A percentile compares a stretch with the other conserved stretches of the same genome.
Conservation (phyloP, 2,888 invertebrate genomes). For the Philaethria dido region DNA sequence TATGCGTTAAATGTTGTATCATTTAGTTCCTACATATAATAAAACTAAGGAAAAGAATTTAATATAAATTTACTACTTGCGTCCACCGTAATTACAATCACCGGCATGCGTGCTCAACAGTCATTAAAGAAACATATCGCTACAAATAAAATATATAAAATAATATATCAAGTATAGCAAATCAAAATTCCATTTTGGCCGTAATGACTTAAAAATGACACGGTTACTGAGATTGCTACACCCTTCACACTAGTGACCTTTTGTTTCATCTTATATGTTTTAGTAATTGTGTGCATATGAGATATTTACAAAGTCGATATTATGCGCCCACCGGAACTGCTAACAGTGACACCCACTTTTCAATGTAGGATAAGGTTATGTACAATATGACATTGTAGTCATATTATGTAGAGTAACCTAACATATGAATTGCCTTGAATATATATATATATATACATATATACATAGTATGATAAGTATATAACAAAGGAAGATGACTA, state of each 20-base stretch:
- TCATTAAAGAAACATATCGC: constrained; percentile 7
- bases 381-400: constrained; percentile 60
- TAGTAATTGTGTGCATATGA: constrained; percentile 70
- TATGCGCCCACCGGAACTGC: constrained; percentile 71
- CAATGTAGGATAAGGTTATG: constrained; percentile 68
- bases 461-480: neutral
- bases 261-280: constrained; percentile 33
- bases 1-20: neutral
- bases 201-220: constrained; percentile 16
- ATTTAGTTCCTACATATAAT: neutral
- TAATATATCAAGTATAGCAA: neutral
- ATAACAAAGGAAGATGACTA: too few species aligned
- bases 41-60: neutral
- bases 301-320: constrained; percentile 52
- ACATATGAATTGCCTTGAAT: constrained; percentile 4
- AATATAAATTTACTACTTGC: neutral
- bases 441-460: neutral
- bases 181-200: constrained; percentile 2
- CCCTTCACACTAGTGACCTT: constrained; percentile 36
- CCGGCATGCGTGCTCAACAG: neutral
- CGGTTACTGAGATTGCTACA: constrained; percentile 23
- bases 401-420: constrained; percentile 4
- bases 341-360: constrained; percentile 61
- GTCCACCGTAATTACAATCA: neutral
- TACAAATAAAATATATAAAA: neutral